A percentile compares a stretch with the other conserved stretches of the same genome.
These are phyloP conservation scores for Apostichopus parvimensis DNA, from an alignment of 35 echinoderm and acorn worm species.

Conservation along the genomic window DNA sequence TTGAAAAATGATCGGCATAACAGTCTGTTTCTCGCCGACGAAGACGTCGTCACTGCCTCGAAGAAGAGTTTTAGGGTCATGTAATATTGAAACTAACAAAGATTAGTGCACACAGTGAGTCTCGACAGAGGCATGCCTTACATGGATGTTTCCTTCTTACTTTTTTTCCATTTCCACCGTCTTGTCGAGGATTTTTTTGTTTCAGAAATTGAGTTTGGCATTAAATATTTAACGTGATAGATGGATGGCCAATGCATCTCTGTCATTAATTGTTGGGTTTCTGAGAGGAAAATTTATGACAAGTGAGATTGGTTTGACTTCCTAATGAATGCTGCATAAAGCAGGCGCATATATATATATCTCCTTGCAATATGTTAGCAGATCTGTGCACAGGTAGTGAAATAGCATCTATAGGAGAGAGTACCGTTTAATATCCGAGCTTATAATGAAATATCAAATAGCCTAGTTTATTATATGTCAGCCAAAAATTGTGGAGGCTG, in stretches of 20 bases:
- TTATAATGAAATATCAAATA: too few relatives aligned
- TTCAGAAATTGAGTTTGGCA: neutral
- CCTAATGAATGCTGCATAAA: neutral
- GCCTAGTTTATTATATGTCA: too few relatives aligned
- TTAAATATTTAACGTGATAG: slow-evolving; percentile 24
- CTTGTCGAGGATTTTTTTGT: neutral
- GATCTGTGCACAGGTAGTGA: neutral
- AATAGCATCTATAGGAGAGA: neutral
- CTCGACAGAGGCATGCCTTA: neutral
- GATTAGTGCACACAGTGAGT: neutral
- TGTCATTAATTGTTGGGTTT: neutral
- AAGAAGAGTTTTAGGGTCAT: neutral
- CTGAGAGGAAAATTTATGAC: neutral
- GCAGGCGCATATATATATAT: too few relatives aligned
- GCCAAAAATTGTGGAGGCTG: too few relatives aligned
- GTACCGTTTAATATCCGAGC: neutral
- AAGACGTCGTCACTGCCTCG: neutral
- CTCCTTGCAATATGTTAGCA: neutral
- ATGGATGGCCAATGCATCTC: slow-evolving; percentile 6
- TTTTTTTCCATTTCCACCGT: neutral
- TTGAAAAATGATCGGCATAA: too few relatives aligned
- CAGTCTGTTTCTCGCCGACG: neutral
- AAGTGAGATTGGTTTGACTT: neutral
- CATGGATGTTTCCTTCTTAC: neutral
- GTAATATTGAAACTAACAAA: neutral